Evolutionary conservation across 1,140 invertebrate species (phyloP), one percentile per base, ranked within the genome.

Genomic region (Tetragonula clypearis): DNA sequence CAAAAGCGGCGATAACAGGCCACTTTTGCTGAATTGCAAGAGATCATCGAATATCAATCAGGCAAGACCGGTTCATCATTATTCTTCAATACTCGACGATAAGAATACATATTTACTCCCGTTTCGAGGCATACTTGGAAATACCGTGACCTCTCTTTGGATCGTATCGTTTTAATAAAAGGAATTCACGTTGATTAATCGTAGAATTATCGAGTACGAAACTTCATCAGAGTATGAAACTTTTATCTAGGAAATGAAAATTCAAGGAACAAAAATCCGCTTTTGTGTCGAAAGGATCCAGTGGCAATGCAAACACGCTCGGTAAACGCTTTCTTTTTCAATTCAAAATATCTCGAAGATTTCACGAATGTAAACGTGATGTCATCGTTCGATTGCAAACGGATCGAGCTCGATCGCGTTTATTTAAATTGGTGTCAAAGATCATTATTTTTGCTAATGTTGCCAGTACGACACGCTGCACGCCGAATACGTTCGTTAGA

Each of bases 81-180:
- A 35, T 76, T 41, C 23, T 49, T 11, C 41, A 53, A 72, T 55
- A 17, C 19, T 55, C n/a, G 19, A 26, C 58, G 60, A 78, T 78
- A 78, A 78, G 26, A 58, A 75, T 76, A 62, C 21, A 30, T 76
- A 62, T 23, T 76, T 76, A 75, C 49, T 19, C 66, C 19, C 9
- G 21, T 49, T 35, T 15, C 69, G 12, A 35, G 5, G 8, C 41
- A 49, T 8, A 49, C 8, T 49, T 49, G 41, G 41, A 49, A 49
- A 41, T 41, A 41, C 4, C 19, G 26, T 73, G 30, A 76, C 21
- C 66, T 21, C 17, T 30, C 14, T 49, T 35, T 35, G 0, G n/a
- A 26, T 66, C 15, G 4, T 35, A 19, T 68, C 17, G 9, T 19
- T 68, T 21, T 49, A 49, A 49, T 49, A 49, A 49, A 49, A 49